These are phyloP conservation scores for Metallyticus violacea DNA, from an alignment of 2,888 invertebrate genomes.

Conservation along the genomic window DNA sequence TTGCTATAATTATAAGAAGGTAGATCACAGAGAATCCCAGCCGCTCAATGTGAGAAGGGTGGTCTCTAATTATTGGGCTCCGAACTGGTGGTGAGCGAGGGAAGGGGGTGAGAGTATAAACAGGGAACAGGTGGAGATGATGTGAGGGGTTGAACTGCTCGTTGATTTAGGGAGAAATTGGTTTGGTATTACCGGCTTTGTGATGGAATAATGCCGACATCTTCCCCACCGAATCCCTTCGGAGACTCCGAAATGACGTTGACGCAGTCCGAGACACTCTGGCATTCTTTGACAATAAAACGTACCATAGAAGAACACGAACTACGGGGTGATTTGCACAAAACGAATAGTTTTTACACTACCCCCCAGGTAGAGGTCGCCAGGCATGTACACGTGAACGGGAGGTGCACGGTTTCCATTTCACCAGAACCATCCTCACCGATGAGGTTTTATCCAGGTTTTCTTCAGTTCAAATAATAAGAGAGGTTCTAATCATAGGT, in stretches of 20 bases:
- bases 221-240: neutral
- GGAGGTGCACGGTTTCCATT: no score
- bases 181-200: neutral
- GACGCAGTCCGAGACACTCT: no score
- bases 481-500: no score
- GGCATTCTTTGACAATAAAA: no score
- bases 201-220: neutral
- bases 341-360: no score
- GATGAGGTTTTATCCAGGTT: no score
- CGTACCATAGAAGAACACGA: no score
- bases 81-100: neutral
- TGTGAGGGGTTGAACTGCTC: neutral
- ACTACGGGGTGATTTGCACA: no score
- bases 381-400: no score
- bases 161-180: neutral
- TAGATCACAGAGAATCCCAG: neutral
- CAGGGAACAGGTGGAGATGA: neutral
- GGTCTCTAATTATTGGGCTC: neutral
- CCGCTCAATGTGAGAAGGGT: neutral
- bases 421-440: no score
- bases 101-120: neutral
- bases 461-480: no score
- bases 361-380: no score
- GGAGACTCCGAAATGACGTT: neutral
- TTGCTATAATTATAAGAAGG: neutral